phyloP scores from a whole-genome alignment of 2,888 invertebrate genomes.

The Diploptera punctata region DNA sequence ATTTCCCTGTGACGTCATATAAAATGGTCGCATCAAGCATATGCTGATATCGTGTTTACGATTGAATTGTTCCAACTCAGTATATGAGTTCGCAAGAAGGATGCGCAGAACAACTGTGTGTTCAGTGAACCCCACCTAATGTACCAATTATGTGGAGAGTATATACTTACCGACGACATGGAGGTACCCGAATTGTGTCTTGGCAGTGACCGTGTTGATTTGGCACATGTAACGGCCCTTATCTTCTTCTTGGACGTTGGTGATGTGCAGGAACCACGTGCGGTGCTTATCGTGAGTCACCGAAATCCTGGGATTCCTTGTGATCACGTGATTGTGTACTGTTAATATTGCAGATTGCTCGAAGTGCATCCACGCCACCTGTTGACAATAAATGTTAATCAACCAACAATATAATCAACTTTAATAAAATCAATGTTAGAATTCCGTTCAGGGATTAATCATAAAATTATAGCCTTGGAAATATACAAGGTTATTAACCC shows the following conservation, averaged over 20 bases:
- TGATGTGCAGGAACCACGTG: slow-evolving; percentile 93
- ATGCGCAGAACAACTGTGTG: background rate
- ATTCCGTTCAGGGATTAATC: no score
- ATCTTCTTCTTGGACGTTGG: slow-evolving; percentile 90
- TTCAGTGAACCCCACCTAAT: background rate
- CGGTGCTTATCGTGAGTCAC: slow-evolving; percentile 92
- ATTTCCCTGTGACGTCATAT: no score
- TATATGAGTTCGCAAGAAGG: no score
- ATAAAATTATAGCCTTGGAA: no score
- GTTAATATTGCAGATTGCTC: slow-evolving; percentile 93
- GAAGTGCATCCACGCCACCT: slow-evolving; percentile 98
- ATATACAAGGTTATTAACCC: no score
- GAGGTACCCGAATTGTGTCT: slow-evolving; percentile 90
- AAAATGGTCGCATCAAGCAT: no score
- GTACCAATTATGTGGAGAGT: no score
- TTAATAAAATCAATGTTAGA: no score
- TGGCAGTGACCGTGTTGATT: slow-evolving; percentile 91
- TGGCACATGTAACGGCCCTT: slow-evolving; percentile 94
- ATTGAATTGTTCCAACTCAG: no score
- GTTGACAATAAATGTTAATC: slow-evolving; percentile 45
- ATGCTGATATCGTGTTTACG: no score
- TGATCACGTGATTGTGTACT: slow-evolving; percentile 93
- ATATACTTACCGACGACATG: slow-evolving; percentile 90
- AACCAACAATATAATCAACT: no score
- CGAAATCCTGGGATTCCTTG: slow-evolving; percentile 88